A percentile compares a stretch with the other conserved stretches of the same genome.
These are phyloP conservation scores for Cettia cetti DNA, from an alignment of 2,113 vertebrate species.

Conservation along the genomic window DNA sequence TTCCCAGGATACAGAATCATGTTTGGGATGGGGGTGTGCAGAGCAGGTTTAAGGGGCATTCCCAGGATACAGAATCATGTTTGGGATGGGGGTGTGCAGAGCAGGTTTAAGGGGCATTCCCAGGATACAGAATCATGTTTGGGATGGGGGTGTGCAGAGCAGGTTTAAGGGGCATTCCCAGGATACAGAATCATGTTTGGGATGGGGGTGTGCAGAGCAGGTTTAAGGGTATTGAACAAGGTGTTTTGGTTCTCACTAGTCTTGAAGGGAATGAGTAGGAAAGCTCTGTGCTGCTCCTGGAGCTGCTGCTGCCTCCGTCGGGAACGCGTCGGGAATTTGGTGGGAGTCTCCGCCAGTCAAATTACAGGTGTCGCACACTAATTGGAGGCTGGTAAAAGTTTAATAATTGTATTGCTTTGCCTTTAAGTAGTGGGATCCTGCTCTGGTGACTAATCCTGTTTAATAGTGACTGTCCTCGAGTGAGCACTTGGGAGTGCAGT, in stretches of 20 bases:
- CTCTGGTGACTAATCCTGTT: not conserved
- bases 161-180: fast-evolving
- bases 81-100: no score
- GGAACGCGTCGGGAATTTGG: not conserved
- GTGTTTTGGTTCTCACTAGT: not conserved
- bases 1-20: no score
- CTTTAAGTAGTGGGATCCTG: slow-evolving; percentile 2
- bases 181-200: not conserved
- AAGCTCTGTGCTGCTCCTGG: fast-evolving
- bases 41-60: no score
- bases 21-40: no score
- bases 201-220: not conserved
- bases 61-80: no score
- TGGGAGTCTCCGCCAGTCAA: not conserved
- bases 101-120: no score
- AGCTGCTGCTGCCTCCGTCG: not conserved
- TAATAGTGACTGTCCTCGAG: not conserved
- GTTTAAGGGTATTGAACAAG: fast-evolving
- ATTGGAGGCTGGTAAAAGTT: slow-evolving; percentile 1
- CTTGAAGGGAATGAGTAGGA: not conserved
- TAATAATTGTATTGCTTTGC: not conserved
- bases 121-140: fast-evolving
- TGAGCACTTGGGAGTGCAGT: not conserved
- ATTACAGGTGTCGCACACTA: not conserved
- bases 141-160: not conserved